Base-by-base conservation (phyloP, 1,140 invertebrate genomes). In the Aphidius ervi region DNA sequence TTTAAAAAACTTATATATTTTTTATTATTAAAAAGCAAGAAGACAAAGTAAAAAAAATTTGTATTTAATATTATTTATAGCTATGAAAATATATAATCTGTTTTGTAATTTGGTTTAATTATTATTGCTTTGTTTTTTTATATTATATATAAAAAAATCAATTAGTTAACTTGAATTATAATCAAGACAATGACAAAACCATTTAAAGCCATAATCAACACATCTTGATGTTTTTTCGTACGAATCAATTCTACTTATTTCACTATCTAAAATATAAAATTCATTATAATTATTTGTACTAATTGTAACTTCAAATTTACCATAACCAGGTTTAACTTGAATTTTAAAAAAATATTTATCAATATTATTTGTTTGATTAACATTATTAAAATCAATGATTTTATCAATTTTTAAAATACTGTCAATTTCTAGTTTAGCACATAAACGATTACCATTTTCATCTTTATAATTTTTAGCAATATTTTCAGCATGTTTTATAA, bases 241-340 rank as follows among this genome's bases (percentile, higher is more conserved):
- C 2, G 73, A 72, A 56, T 88, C 85, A 40, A 88, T 74, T 37
- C 87, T 77, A 65, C 86, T 88, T 5, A 89, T 82, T 5, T 76
- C 70, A 61, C 80, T 72, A 68, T 73, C 71, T 50, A 67, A 61
- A 42, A 76, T 52, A 63, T 68, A 73, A 9, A 71, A 77, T 62
- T 73, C 75, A 5, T 66, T 68, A 9, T 67, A 61, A 3, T 67
- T 71, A 49, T 79, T 69, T 53, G 80, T 76, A 0, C 72, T 61
- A 23, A 84, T 77, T 0, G 85, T 87, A 5, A 82, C 80, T 71
- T 88, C 86, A 65, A 85, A 88, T 50, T 81, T 75, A 1, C 74
- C 86, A 23, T 77, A 74, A 4, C 83, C 82, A 1, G 86, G 86
- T 3, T 67, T 66, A 0, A 83, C 82, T 47, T 83, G 77, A 41